Base-by-base conservation (phyloP, 2,888 invertebrate genomes). In the Agelastica alni region DNA sequence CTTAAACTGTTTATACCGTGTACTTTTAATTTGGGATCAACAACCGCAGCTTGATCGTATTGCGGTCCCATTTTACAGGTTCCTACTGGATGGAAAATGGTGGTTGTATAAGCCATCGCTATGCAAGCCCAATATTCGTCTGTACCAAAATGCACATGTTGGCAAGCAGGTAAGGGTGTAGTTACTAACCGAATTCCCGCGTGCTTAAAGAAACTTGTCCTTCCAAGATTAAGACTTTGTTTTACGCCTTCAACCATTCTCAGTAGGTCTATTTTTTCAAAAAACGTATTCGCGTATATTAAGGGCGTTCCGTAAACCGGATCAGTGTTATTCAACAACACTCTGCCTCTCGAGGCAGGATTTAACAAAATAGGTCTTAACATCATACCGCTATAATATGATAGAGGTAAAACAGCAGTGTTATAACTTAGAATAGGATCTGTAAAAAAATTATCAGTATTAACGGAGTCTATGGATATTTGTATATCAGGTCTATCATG, bases 41-140 rank as follows among this genome's bases (percentile, higher is more conserved):
- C 88, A 0, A 89, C 88, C 0, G 87, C 85, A 1, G 77, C 75
- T 3, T 72, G 73, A 65, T 87, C 87, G 71, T 78, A 77, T 32
- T 75, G 75, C 0, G 86, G 86, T 2, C 86, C 87, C 87, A 87
- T 88, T 70, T 85, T 87, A 69, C 85, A 86, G 0, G 87, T 87
- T 0, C 87, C 85, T 12, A 82, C 83, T 1, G 85, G 86, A 75
- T 88, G 87, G 66, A 78, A 88, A 53, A 89, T 85, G 0, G 88
- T 89, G 0, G 82, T 77, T 0, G 89, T 89, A 65, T 88, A 87
- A 32, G 84, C 80, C 58, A 78, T 83, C 0, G 82, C 76, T 2
- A 86, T 68, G 67, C 89, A 89, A 4, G 77, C 78, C 79, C 87
- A 86, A 71, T 89, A 89, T 3, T 82, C 81, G 63, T 86, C 82